Evolutionary conservation across 2,113 vertebrate species (phyloP).

Genomic region (Gadus macrocephalus): DNA sequence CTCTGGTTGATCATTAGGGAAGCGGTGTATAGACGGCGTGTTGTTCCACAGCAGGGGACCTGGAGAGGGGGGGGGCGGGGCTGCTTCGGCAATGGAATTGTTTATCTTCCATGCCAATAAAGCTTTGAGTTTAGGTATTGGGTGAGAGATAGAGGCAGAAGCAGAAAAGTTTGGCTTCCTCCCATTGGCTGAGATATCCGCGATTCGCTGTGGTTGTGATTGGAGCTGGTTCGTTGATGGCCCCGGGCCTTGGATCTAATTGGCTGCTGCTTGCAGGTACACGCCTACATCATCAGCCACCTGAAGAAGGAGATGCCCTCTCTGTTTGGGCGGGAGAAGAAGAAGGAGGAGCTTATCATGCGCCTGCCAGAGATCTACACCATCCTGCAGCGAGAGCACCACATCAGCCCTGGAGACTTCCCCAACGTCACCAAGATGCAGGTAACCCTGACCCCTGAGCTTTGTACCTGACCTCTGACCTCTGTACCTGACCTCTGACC

Average conservation of each 20-base stretch:
- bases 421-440: slow-evolving; percentile 92
- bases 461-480: slow-evolving; percentile 34
- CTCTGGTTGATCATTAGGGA: not conserved
- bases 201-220: too few species aligned
- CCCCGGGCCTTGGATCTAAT: too few species aligned
- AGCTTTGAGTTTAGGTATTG: too few species aligned
- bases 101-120: too few species aligned
- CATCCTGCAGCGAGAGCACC: slow-evolving; percentile 87
- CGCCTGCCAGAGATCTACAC: slow-evolving; percentile 89
- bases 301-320: slow-evolving; percentile 97
- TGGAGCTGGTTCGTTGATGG: too few species aligned
- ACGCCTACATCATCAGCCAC: slow-evolving; percentile 95
- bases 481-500: not conserved
- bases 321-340: slow-evolving; percentile 91
- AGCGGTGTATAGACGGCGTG: too few species aligned
- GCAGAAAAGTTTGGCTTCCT: too few species aligned
- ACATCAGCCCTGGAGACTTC: slow-evolving; percentile 94
- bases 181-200: too few species aligned
- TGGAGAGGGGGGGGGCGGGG: too few species aligned
- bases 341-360: slow-evolving; percentile 90
- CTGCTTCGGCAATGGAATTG: too few species aligned
- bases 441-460: slow-evolving; percentile 60
- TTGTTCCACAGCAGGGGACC: too few species aligned
- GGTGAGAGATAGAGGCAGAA: too few species aligned
- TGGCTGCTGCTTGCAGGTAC: slow-evolving; percentile 77